Percentiles rank a stretch among this genome's conserved stretches.
phyloP scores from a whole-genome alignment of 1,140 invertebrate species.

The Zelostemma sp. region DNA sequence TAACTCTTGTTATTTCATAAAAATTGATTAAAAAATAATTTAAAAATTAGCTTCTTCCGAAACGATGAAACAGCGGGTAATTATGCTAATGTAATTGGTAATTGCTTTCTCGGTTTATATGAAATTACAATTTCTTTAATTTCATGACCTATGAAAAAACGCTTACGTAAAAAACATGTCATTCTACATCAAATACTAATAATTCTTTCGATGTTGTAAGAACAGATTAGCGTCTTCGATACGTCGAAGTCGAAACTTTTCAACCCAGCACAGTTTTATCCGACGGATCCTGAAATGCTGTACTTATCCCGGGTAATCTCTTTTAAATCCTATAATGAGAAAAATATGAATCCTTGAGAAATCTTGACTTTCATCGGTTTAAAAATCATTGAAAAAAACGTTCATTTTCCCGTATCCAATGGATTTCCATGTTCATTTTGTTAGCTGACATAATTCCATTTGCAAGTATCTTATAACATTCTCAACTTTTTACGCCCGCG shows the following conservation, averaged over 20 bases:
- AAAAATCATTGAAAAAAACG: too few relatives aligned
- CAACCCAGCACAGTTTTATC: neutral
- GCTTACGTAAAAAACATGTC: too few relatives aligned
- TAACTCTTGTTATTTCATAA: neutral
- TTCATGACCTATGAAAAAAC: too few relatives aligned
- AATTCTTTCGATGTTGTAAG: neutral
- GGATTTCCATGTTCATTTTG: too few relatives aligned
- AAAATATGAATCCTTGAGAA: neutral
- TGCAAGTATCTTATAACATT: too few relatives aligned
- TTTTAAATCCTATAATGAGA: neutral
- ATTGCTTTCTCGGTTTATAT: neutral
- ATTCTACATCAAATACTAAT: neutral
- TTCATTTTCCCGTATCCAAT: too few relatives aligned
- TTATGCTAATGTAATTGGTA: neutral
- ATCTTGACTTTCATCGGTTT: neutral
- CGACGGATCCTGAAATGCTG: constrained; percentile 5
- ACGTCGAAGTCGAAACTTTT: neutral
- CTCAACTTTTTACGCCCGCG: neutral
- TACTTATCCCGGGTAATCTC: neutral
- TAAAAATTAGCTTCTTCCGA: neutral
- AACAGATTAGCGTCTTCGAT: neutral
- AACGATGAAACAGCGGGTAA: neutral
- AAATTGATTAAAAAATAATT: neutral
- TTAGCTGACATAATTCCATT: too few relatives aligned
- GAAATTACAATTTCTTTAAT: neutral